Conservation (phyloP, 2,113 vertebrate genomes). For the Sander lucioperca region DNA sequence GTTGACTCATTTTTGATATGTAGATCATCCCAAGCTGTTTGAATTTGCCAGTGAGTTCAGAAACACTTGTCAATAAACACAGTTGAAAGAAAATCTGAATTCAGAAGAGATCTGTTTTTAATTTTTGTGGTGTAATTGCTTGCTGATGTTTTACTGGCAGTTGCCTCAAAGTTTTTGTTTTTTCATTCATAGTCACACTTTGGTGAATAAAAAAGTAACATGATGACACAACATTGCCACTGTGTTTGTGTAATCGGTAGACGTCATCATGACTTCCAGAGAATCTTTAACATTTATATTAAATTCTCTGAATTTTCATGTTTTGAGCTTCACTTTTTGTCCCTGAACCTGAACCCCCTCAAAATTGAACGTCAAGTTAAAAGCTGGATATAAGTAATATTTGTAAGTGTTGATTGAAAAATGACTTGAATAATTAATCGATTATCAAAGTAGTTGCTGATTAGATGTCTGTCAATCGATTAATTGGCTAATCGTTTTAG, state of each 20-base stretch:
- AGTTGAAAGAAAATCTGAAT: conserved; percentile 23
- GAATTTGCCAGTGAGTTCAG: conserved; percentile 23
- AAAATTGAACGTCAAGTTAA: not conserved
- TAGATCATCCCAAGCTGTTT: conserved; percentile 27
- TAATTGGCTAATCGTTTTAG: not conserved
- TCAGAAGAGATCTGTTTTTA: conserved; percentile 21
- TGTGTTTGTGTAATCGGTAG: conserved; percentile 23
- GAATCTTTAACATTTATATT: not conserved
- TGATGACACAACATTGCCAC: conserved; percentile 11
- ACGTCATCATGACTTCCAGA: conserved; percentile 1
- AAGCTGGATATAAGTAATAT: not conserved
- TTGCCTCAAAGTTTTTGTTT: conserved; percentile 27
- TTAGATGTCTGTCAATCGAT: not conserved
- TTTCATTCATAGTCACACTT: conserved; percentile 39
- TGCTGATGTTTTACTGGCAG: conserved; percentile 48
- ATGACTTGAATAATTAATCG: not conserved
- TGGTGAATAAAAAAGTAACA: conserved; percentile 8
- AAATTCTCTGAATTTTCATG: not conserved
- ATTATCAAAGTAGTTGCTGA: not conserved
- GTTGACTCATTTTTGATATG: conserved; percentile 29
- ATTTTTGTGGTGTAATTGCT: conserved; percentile 32
- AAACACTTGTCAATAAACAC: conserved; percentile 20
- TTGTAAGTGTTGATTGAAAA: not conserved
- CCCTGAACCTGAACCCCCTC: not conserved
- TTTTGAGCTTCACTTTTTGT: conserved; percentile 7